Evolutionary conservation across 2,888 invertebrate genomes (phyloP).

Genomic region (Tricholauxania praeusta): DNA sequence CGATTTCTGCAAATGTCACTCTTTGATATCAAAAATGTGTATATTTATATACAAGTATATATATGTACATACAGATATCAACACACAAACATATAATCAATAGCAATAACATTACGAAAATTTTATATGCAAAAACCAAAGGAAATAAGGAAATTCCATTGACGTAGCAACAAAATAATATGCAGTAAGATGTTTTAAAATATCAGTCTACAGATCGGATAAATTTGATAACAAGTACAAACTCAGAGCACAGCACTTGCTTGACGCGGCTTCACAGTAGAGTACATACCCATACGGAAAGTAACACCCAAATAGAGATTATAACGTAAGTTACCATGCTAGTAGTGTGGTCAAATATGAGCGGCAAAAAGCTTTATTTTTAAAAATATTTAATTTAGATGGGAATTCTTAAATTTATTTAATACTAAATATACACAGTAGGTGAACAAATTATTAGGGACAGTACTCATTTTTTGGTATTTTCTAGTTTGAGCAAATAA

Average conservation of each 20-base stretch:
- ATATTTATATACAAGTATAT: neutral
- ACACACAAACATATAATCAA: no score
- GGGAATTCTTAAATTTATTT: no score
- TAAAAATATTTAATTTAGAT: no score
- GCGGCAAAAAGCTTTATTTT: no score
- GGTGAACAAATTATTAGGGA: no score
- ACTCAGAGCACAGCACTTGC: neutral
- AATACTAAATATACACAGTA: no score
- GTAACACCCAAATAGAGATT: neutral
- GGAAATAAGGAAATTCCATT: neutral
- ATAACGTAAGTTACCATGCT: no score
- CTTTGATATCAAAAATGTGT: no score
- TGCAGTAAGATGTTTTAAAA: conserved; percentile 1
- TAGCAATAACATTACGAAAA: neutral
- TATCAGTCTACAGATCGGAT: conserved; percentile 12
- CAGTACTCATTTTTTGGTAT: no score
- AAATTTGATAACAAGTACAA: conserved; percentile 24
- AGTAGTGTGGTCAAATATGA: no score
- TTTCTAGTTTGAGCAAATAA: no score
- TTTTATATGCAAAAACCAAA: neutral
- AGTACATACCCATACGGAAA: neutral
- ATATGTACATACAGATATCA: neutral
- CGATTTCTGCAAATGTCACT: no score
- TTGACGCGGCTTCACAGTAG: neutral
- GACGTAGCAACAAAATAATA: neutral